Evolutionary conservation across 1,140 invertebrate genomes (phyloP).

Genomic region (Acromyrmex echinatior): DNA sequence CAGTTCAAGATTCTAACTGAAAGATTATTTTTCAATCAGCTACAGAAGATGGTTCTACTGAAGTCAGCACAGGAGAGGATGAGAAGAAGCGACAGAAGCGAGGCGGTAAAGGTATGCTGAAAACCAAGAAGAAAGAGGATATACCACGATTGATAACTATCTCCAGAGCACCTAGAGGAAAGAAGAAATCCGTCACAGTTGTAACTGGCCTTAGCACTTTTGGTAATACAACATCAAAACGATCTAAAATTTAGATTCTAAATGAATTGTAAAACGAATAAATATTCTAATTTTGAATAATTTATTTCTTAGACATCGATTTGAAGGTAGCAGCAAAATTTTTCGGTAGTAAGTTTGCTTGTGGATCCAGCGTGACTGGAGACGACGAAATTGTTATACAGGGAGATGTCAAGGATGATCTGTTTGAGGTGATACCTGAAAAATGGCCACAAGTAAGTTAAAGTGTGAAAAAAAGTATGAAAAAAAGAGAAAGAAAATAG

Average conservation of each 20-base stretch:
- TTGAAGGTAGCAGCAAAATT: slow-evolving; percentile 99
- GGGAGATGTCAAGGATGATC: slow-evolving; percentile 98
- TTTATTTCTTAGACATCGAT: slow-evolving; percentile 94
- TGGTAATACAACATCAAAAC: slow-evolving; percentile 90
- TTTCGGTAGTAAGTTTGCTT: slow-evolving; percentile 99
- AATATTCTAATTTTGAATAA: not conserved
- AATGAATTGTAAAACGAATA: not conserved
- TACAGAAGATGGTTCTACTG: slow-evolving; percentile 87
- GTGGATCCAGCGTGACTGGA: slow-evolving; percentile 99
- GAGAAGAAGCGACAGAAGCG: slow-evolving; percentile 96
- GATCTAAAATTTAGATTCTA: not conserved
- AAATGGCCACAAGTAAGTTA: slow-evolving; percentile 96
- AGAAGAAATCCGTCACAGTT: slow-evolving; percentile 99
- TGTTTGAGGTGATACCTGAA: slow-evolving; percentile 98
- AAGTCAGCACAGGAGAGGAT: slow-evolving; percentile 92
- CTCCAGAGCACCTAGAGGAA: slow-evolving; percentile 97
- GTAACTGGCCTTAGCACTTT: slow-evolving; percentile 95
- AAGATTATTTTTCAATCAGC: slow-evolving; percentile 11
- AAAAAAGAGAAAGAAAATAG: not conserved
- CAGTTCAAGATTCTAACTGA: slow-evolving; percentile 3
- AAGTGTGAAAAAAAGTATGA: too few relatives aligned
- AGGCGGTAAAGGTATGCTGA: slow-evolving; percentile 93
- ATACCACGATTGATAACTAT: slow-evolving; percentile 94
- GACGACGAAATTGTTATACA: slow-evolving; percentile 99
- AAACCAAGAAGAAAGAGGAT: slow-evolving; percentile 92